Evolutionary conservation across 2,888 invertebrate genomes (phyloP).

Genomic region (Mactromeris polynyma): DNA sequence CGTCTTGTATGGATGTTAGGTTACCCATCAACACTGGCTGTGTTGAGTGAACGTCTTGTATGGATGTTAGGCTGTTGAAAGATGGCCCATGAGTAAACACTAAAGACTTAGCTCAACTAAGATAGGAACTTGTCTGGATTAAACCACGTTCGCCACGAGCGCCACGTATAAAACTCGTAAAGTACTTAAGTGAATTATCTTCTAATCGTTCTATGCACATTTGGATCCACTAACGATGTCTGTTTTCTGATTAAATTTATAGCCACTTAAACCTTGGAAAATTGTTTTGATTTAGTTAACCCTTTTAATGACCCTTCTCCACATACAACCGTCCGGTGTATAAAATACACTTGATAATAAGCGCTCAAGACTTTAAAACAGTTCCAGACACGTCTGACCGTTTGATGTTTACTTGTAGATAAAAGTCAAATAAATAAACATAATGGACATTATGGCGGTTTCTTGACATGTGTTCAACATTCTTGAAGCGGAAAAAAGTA

Average conservation of each 20-base stretch:
- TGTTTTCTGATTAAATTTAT: neutral
- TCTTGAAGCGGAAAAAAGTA: neutral
- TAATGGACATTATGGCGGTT: constrained; percentile 1
- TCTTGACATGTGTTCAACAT: constrained; percentile 4
- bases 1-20: too few relatives aligned
- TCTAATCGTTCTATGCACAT: neutral
- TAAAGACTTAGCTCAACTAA: too few relatives aligned
- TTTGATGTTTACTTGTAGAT: constrained; percentile 17
- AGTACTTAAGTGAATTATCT: neutral
- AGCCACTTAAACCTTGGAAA: neutral
- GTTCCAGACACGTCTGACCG: neutral
- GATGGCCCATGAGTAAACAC: too few relatives aligned
- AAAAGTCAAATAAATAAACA: neutral
- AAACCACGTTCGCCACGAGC: neutral
- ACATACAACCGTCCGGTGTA: neutral
- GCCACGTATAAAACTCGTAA: neutral
- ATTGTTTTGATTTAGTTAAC: neutral
- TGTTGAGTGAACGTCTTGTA: too few relatives aligned
- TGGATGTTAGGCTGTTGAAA: too few relatives aligned
- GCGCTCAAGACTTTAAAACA: neutral
- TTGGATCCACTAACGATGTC: neutral
- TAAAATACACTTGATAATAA: neutral
- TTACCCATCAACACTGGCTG: too few relatives aligned
- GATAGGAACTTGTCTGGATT: neutral
- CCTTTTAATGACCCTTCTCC: neutral